Base-by-base conservation (phyloP, 2,888 invertebrate species). In the Drosophila borealis region DNA sequence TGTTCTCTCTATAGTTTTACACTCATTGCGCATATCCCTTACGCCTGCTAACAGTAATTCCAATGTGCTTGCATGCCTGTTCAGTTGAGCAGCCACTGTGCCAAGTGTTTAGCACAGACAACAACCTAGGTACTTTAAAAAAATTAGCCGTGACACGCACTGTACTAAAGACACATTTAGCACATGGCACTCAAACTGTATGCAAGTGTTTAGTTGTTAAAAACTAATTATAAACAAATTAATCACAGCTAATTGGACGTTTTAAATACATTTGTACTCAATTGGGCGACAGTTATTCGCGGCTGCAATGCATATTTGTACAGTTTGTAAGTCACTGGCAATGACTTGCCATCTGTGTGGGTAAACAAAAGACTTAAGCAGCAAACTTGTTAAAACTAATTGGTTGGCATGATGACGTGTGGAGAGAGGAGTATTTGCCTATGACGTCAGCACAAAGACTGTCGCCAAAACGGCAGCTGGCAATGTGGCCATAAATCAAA, bases 331-430 rank as follows among this genome's bases (percentile, higher is more conserved):
- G 39, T 10, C 8, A 69, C 44, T 59, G 17, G 13, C 21, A 42
- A 29, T 39, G 48, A 49, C 25, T 37, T 10, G 25, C 10, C 37
- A 50, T 46, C 39, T 42, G 50, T 51, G 14, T 55, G 6, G 6
- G 10, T 19, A 79, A 78, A 88, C 89, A 69, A 90, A 90, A 81
- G 90, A 90, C 83, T 90, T 72, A 82, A 84, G 78, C 75, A 64
- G 57, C 85, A 82, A 90, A 90, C 90, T 82, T 70, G 74, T 56
- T 70, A 13, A 34, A 6, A 34, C 17, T 25, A 14, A 56, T 13
- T 57, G 21, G 2, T 11, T 4, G 36, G 10, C 11, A 29, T 8
- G 29, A 29, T 29, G 9, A 48, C 10, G 6, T 9, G 9, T 36
- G 4, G 1, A 17, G 13, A 3, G n/a, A 46, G 14, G 5, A 9